phyloP scores from a whole-genome alignment of 2,113 vertebrate species.

The Noctilio leporinus region DNA sequence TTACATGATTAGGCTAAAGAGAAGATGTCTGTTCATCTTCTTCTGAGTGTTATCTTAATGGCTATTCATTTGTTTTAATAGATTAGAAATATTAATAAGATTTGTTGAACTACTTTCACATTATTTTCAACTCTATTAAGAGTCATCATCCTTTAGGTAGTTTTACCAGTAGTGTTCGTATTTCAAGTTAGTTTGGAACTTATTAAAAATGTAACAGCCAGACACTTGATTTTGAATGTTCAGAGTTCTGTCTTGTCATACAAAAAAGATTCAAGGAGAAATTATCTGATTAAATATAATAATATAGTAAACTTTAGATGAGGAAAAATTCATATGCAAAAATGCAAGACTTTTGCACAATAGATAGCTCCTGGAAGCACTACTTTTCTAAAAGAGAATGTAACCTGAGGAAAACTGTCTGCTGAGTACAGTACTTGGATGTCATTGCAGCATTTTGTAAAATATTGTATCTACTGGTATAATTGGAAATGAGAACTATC shows the following conservation, averaged over 20 bases:
- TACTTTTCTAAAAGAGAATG: background rate
- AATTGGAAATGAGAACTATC: slow-evolving; percentile 35
- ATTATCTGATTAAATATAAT: background rate
- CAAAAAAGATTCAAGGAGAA: background rate
- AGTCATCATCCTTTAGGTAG: background rate
- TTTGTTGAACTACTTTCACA: background rate
- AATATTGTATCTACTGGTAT: background rate
- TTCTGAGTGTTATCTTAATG: background rate
- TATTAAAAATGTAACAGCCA: background rate
- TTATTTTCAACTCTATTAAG: background rate
- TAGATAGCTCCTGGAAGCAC: background rate
- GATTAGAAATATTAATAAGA: background rate
- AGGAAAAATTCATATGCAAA: background rate
- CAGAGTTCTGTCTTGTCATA: background rate
- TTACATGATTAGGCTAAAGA: background rate
- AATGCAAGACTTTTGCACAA: background rate
- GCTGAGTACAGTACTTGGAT: background rate
- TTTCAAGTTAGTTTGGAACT: background rate
- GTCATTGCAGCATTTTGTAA: background rate
- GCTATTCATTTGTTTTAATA: background rate
- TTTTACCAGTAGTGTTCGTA: background rate
- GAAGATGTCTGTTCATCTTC: background rate
- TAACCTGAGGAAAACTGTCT: background rate
- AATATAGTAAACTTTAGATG: background rate
- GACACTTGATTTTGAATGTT: background rate